Percentiles rank a stretch among this genome's conserved stretches.
These are phyloP conservation scores for Liparis tanakae DNA, from an alignment of 2,797 vertebrate genomes.

Conservation along the genomic window DNA sequence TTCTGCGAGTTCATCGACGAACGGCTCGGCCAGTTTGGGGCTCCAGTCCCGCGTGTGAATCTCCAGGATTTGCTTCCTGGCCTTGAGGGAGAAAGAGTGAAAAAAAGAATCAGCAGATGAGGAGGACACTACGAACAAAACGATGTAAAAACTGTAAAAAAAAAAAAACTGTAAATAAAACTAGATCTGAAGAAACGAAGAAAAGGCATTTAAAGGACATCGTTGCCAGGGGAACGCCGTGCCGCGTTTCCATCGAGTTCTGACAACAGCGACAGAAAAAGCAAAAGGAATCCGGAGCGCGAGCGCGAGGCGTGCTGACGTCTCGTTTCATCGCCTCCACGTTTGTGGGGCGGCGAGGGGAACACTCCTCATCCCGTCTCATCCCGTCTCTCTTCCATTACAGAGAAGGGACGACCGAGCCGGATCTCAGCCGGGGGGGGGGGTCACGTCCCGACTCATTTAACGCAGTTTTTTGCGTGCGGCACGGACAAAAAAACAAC, in stretches of 20 bases:
- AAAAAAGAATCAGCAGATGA: not conserved
- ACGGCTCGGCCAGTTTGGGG: conserved; percentile 93
- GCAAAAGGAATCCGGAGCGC: not conserved
- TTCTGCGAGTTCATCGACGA: conserved; percentile 96
- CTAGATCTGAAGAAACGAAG: not conserved
- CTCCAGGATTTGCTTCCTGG: conserved; percentile 98
- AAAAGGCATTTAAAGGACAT: not conserved
- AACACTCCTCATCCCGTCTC: conserved; percentile 57
- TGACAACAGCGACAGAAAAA: conserved; percentile 25
- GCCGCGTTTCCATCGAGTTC: not conserved
- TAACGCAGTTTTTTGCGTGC: not conserved
- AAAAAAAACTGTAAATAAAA: too few relatives aligned
- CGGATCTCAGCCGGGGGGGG: not conserved
- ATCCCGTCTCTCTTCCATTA: conserved; percentile 45
- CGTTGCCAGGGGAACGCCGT: too few relatives aligned
- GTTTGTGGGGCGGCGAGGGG: conserved; percentile 30
- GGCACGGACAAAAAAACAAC: not conserved
- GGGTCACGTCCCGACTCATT: conserved; percentile 14
- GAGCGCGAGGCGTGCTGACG: conserved; percentile 16
- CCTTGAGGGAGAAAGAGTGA: conserved; percentile 72
- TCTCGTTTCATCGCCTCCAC: conserved; percentile 24
- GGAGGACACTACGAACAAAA: not conserved
- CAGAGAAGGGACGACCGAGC: conserved; percentile 20
- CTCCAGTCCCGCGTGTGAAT: conserved; percentile 99
- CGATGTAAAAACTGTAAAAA: too few relatives aligned